Percentiles rank a stretch among this genome's conserved stretches.
Evolutionary conservation across 1,140 invertebrate species (phyloP).

Genomic region (Orussus abietinus): DNA sequence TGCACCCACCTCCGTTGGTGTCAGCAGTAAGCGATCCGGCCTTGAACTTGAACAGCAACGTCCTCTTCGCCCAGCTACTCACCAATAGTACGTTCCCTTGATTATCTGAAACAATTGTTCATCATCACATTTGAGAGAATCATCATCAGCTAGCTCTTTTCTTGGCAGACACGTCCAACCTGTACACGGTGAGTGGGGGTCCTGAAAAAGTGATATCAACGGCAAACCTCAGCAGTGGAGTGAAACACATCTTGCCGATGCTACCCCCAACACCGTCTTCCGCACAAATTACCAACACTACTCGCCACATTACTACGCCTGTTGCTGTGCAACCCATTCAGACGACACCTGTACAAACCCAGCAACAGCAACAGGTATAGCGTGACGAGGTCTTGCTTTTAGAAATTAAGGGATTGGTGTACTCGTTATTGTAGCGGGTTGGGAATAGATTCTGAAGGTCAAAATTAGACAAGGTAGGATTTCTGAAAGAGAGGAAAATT

Average conservation of each 20-base stretch:
- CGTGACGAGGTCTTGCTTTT: slow-evolving; percentile 4
- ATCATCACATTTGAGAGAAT: too few species aligned
- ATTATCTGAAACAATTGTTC: too few species aligned
- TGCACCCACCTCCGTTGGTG: slow-evolving; percentile 53
- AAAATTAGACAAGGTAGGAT: too few species aligned
- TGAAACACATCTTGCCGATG: slow-evolving; percentile 45
- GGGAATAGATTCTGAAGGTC: too few species aligned
- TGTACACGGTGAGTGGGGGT: slow-evolving; percentile 37
- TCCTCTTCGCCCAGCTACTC: slow-evolving; percentile 63
- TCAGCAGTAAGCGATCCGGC: slow-evolving; percentile 58
- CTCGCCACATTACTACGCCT: slow-evolving; percentile 48
- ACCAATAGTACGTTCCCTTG: slow-evolving; percentile 58
- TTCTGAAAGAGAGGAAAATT: too few species aligned
- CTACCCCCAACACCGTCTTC: slow-evolving; percentile 29
- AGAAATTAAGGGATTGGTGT: neutral
- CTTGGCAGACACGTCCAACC: slow-evolving; percentile 34
- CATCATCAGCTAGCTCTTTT: too few species aligned
- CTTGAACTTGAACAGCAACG: slow-evolving; percentile 56
- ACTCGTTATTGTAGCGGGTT: too few species aligned
- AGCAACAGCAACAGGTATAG: slow-evolving; percentile 43
- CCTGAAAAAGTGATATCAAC: slow-evolving; percentile 34
- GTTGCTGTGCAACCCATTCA: slow-evolving; percentile 44
- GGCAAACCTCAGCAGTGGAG: slow-evolving; percentile 25
- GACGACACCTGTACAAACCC: slow-evolving; percentile 44
- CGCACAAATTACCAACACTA: slow-evolving; percentile 33